A percentile compares a stretch with the other conserved stretches of the same genome.
Evolutionary conservation across 2,888 invertebrate species (phyloP).

Genomic region (Phasia obesa): DNA sequence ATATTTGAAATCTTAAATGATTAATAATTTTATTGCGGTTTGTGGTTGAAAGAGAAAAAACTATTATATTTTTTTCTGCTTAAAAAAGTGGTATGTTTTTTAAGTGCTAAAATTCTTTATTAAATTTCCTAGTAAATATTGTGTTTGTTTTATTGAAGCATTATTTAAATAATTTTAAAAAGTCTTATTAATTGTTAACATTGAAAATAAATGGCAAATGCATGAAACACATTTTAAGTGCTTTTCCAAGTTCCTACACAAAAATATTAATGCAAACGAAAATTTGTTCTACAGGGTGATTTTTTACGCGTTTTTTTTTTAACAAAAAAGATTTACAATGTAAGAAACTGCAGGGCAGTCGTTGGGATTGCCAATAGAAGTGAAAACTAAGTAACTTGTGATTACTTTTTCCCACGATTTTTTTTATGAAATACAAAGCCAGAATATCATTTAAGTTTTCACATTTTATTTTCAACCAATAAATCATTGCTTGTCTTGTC

Average conservation of each 20-base stretch:
- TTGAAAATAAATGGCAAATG: not conserved
- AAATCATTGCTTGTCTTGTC: no score
- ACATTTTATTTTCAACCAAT: no score
- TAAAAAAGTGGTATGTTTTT: slow-evolving; percentile 37
- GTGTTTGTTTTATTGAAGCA: not conserved
- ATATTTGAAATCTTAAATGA: not conserved
- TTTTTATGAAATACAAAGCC: no score
- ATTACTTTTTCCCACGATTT: no score
- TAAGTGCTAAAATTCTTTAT: slow-evolving; percentile 4
- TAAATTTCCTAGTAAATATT: no score
- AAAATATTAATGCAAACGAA: not conserved
- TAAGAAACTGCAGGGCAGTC: no score
- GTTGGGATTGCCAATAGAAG: no score
- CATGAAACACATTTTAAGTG: not conserved
- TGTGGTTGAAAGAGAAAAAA: slow-evolving; percentile 42
- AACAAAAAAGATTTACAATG: not conserved
- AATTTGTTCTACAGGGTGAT: not conserved
- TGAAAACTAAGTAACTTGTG: no score
- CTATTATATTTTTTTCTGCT: not conserved
- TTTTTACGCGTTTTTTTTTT: not conserved
- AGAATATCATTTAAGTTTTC: no score
- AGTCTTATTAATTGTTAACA: not conserved
- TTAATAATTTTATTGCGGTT: slow-evolving; percentile 26
- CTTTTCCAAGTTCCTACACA: not conserved
- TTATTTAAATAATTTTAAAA: not conserved